Conservation (phyloP, 1,140 invertebrate genomes). For the Galleria mellonella region DNA sequence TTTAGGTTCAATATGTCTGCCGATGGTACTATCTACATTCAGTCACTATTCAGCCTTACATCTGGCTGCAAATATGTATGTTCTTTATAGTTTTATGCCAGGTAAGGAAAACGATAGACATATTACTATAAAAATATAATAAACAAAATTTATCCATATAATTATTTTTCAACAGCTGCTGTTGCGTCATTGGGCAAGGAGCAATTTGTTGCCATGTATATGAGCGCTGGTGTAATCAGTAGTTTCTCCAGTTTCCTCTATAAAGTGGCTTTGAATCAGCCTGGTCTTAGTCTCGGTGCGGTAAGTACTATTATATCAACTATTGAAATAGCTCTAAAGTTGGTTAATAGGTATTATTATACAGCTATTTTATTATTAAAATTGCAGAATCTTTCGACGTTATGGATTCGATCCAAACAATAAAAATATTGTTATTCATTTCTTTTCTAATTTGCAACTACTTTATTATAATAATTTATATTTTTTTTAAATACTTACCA, state of each 20-base stretch:
- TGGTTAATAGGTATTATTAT: too few relatives aligned
- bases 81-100: slow-evolving; percentile 89
- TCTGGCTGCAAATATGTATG: slow-evolving; percentile 96
- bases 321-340: too few relatives aligned
- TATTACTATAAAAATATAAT: too few relatives aligned
- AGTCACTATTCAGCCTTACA: slow-evolving; percentile 93
- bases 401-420: too few relatives aligned
- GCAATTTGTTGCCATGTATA: slow-evolving; percentile 93
- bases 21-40: slow-evolving; percentile 95
- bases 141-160: not conserved
- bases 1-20: slow-evolving; percentile 83
- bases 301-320: slow-evolving; percentile 76
- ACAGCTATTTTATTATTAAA: too few relatives aligned
- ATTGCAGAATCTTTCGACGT: too few relatives aligned
- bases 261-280: slow-evolving; percentile 81
- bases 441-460: too few relatives aligned
- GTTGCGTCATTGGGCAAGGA: slow-evolving; percentile 90
- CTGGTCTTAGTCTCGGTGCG: slow-evolving; percentile 90
- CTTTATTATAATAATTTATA: too few relatives aligned
- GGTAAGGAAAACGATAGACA: slow-evolving; percentile 35
- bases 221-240: slow-evolving; percentile 90
- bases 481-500: too few relatives aligned
- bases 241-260: slow-evolving; percentile 89
- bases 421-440: too few relatives aligned
- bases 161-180: slow-evolving; percentile 63